Conservation (phyloP, 2,113 vertebrate genomes). For the Alexandromys fortis region DNA sequence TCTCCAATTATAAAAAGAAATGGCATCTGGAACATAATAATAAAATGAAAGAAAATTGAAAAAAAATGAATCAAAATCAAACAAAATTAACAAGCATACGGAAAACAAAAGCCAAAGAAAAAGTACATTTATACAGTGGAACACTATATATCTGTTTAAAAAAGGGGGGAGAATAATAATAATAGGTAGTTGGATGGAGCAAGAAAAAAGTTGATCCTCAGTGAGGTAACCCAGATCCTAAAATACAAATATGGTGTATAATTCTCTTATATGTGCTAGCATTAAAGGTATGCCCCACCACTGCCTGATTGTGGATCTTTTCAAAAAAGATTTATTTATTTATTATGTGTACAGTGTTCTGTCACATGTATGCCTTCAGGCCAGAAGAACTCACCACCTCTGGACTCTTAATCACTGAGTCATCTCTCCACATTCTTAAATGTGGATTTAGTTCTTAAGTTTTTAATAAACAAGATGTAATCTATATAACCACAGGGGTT, state of each 20-base stretch:
- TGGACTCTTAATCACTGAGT: no score
- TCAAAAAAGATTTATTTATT: no score
- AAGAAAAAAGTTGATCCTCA: neutral
- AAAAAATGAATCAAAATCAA: neutral
- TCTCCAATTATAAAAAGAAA: neutral
- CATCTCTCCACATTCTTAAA: neutral
- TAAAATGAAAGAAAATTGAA: neutral
- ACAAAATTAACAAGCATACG: neutral
- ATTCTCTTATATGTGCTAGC: no score
- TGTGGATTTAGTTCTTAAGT: neutral
- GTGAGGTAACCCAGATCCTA: no score
- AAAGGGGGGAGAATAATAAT: neutral
- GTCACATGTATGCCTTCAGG: no score
- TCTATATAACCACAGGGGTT: neutral
- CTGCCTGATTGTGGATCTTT: no score
- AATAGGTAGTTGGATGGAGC: neutral
- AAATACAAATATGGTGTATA: neutral
- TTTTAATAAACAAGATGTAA: neutral
- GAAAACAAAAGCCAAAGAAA: neutral
- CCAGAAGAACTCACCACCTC: no score
- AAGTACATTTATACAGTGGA: neutral
- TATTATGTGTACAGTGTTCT: no score
- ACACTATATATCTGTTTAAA: neutral
- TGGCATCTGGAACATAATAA: neutral
- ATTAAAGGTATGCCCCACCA: no score